Evolutionary conservation across 2,113 vertebrate species (phyloP), one percentile per base, ranked within the genome.

Genomic region (Rhea pennata): DNA sequence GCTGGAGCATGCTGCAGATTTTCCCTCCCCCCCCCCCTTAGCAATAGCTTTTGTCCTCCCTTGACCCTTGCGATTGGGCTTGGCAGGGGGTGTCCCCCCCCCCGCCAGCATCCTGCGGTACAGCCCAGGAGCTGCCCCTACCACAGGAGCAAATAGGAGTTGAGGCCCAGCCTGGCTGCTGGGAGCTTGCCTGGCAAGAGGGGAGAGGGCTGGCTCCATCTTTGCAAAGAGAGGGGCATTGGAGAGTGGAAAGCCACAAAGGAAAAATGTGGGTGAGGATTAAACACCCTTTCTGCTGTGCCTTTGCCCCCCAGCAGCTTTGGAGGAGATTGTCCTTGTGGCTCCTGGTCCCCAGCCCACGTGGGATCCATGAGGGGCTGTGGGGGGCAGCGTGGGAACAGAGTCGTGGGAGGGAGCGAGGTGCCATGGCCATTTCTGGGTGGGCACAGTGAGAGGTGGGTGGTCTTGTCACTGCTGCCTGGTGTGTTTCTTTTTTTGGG

Each of bases 391-490:
- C 74, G 78, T 15, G 15, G 44, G 44, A 15, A 48, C 17, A 19
- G 31, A 62, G 73, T n/a, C 10, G 12, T 29, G 9, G 20, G 7
- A 75, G 59, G 6, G 33, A 81, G 31, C 1, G 11, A 66, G 89
- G 85, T 90, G 65, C 86, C 2, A 9, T 42, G 75, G 64, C 44
- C 33, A 1, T 97, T 93, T 84, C 94, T 97, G 97, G 97, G 97
- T 97, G 96, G 97, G 95, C 97, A 95, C 0, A 3, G 56, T 14
- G 77, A 95, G 87, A 91, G 90, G 95, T 97, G 97, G 96, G 98
- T 97, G 96, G 97, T 96, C 96, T 96, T 0, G 4, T 42, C 74
- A 93, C 94, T 94, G 87, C 89, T 2, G 5, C 77, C 36, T 24
- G 84, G 71, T 87, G 80, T 51, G 86, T 93, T 36, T 36, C 36